Conservation (phyloP, 2,113 vertebrate genomes). For the Tragulus kanchil region DNA sequence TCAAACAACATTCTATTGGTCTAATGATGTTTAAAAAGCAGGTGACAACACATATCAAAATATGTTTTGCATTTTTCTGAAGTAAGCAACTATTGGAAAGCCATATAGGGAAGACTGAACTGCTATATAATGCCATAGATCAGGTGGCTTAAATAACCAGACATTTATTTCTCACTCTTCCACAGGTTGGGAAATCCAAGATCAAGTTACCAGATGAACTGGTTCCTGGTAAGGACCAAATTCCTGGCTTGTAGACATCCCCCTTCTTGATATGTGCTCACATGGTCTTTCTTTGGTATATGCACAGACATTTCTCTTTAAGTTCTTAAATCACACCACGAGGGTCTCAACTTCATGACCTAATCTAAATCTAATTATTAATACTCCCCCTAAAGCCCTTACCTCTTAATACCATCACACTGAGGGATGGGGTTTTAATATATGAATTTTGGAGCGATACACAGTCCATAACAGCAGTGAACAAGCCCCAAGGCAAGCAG, state of each 20-base stretch:
- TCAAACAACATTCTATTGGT: not conserved
- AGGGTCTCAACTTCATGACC: not conserved
- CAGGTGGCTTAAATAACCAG: not conserved
- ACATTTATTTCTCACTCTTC: not conserved
- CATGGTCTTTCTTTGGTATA: not conserved
- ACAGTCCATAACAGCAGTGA: not conserved
- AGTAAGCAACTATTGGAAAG: not conserved
- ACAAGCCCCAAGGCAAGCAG: not conserved
- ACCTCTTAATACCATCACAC: not conserved
- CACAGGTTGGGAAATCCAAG: not conserved
- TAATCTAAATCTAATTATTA: not conserved
- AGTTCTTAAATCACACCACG: not conserved
- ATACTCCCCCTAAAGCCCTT: not conserved
- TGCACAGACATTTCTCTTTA: not conserved
- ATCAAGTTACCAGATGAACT: not conserved
- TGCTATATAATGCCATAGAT: not conserved
- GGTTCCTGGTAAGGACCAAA: not conserved
- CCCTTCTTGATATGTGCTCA: not conserved
- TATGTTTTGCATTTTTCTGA: not conserved
- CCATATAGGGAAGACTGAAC: not conserved
- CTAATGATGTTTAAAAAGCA: not conserved
- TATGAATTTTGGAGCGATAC: not conserved
- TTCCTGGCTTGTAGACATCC: not conserved
- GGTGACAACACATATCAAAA: conserved; percentile 17
- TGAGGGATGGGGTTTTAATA: not conserved